phyloP scores from a whole-genome alignment of 2,113 vertebrate genomes.

The Cryptotis parvus region DNA sequence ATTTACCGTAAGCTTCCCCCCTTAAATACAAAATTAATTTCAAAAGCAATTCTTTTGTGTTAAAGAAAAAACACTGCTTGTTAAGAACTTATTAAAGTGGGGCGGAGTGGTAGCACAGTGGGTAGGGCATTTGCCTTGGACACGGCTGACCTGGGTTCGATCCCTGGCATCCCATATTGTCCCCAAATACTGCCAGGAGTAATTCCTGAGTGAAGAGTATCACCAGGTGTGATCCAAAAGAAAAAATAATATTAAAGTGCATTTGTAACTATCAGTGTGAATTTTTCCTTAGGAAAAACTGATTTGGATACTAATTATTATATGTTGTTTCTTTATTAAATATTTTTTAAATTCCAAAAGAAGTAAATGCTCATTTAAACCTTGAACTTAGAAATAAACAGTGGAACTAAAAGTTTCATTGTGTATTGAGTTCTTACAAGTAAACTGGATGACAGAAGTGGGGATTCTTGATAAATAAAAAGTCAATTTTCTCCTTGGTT shows the following conservation, averaged over 20 bases:
- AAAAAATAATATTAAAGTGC: conserved; percentile 24
- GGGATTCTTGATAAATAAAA: not conserved
- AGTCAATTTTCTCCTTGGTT: not conserved
- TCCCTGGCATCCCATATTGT: no score
- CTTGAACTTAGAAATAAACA: conserved; percentile 2
- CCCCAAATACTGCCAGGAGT: no score
- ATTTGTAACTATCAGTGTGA: not conserved
- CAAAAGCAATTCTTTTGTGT: not conserved
- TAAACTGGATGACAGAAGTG: not conserved
- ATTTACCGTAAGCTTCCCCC: not conserved
- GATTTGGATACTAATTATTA: not conserved
- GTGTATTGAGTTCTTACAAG: not conserved
- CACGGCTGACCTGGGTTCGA: no score
- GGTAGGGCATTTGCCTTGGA: no score
- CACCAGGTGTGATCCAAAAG: no score
- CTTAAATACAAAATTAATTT: conserved; percentile 51
- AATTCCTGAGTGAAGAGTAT: no score
- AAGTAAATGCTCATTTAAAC: not conserved
- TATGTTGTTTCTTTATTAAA: not conserved
- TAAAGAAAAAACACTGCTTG: not conserved
- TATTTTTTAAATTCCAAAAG: conserved; percentile 16
- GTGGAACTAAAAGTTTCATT: conserved; percentile 22
- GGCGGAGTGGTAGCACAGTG: no score
- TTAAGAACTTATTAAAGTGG: conserved; percentile 33
- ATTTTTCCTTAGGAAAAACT: conserved; percentile 41